phyloP scores from a whole-genome alignment of 2,797 vertebrate genomes.

The Pangasius krempfi region DNA sequence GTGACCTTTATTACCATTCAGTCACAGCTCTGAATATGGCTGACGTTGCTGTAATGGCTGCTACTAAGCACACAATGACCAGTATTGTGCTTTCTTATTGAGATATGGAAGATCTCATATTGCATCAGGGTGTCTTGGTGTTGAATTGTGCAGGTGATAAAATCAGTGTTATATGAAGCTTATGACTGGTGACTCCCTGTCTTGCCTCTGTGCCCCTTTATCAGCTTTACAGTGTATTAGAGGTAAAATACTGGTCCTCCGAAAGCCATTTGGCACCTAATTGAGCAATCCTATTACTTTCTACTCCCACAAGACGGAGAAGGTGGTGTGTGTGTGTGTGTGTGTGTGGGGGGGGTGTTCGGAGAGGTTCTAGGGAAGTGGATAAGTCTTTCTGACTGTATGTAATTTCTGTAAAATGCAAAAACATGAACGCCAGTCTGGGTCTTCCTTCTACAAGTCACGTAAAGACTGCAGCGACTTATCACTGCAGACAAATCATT shows the following conservation, averaged over 20 bases:
- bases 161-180: conserved; percentile 74
- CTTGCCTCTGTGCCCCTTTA: conserved; percentile 70
- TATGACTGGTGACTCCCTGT: conserved; percentile 73
- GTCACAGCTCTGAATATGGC: conserved; percentile 11
- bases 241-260: conserved; percentile 80
- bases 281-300: conserved; percentile 84
- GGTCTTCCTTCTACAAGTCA: not conserved
- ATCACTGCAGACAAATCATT: not conserved
- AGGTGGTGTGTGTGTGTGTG: conserved; percentile 24
- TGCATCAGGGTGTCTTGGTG: conserved; percentile 59
- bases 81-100: conserved; percentile 60
- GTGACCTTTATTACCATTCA: conserved; percentile 46
- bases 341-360: not conserved
- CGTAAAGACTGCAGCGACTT: not conserved
- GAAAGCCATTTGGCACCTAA: conserved; percentile 83
- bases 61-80: conserved; percentile 54
- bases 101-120: conserved; percentile 62
- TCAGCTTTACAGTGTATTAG: conserved; percentile 75
- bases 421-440: not conserved
- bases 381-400: conserved; percentile 15
- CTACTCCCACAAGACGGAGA: conserved; percentile 75
- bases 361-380: not conserved
- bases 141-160: conserved; percentile 76
- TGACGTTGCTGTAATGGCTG: conserved; percentile 49
- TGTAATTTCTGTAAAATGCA: conserved; percentile 14